A percentile compares a stretch with the other conserved stretches of the same genome.
phyloP scores from a whole-genome alignment of 2,888 invertebrate genomes.

The Periphyllus acericola region DNA sequence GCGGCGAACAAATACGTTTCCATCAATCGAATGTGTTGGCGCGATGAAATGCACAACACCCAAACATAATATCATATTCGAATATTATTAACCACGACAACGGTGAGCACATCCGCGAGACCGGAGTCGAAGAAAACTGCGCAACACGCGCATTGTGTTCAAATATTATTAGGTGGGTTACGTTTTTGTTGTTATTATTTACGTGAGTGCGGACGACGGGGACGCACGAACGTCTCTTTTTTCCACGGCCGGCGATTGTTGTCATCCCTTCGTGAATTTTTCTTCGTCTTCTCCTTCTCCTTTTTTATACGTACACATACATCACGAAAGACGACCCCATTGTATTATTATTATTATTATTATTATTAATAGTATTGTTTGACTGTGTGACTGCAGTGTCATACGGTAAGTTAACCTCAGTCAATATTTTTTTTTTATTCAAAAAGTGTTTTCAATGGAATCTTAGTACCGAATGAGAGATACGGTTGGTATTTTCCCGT shows the following conservation, averaged over 20 bases:
- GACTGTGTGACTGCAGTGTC: not conserved
- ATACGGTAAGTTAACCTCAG: conserved; percentile 18
- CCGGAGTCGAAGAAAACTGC: too few species aligned
- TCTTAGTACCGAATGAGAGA: not conserved
- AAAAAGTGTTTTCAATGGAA: conserved; percentile 24
- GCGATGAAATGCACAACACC: too few species aligned
- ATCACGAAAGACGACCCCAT: not conserved
- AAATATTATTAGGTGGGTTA: too few species aligned
- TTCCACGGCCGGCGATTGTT: not conserved
- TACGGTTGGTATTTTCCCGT: conserved; percentile 24
- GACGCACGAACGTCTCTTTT: not conserved
- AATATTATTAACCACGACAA: too few species aligned
- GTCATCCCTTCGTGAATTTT: conserved; percentile 25
- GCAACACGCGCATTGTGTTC: too few species aligned
- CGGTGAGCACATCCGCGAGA: too few species aligned
- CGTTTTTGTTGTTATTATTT: too few species aligned
- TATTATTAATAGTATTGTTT: conserved; percentile 8
- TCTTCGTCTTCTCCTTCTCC: not conserved
- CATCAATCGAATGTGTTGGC: too few species aligned
- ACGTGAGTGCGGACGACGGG: not conserved
- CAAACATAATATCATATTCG: too few species aligned
- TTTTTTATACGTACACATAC: not conserved
- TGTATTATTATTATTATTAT: conserved; percentile 8
- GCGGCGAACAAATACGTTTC: too few species aligned
- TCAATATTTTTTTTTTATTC: conserved; percentile 18